Percentiles rank a stretch among this genome's conserved stretches.
Conservation (phyloP, 2,888 invertebrate genomes). For the Scaptomyza caliginosa region DNA sequence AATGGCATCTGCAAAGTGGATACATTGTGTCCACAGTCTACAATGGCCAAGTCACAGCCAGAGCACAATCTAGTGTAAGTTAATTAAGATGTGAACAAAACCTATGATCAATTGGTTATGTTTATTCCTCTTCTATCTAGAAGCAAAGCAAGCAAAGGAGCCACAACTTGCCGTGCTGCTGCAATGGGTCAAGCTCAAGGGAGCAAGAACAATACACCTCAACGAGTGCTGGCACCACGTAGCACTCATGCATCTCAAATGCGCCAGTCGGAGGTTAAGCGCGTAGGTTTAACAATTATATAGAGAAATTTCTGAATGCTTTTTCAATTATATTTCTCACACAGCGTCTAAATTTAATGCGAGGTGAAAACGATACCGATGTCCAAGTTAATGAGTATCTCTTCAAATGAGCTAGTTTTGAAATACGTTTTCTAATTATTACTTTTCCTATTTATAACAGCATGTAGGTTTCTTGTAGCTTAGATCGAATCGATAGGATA, state of each 20-base stretch:
- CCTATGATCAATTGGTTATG: too few species aligned
- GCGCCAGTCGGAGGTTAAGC: constrained; percentile 77
- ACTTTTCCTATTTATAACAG: neutral
- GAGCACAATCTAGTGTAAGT: constrained; percentile 25
- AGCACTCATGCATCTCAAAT: constrained; percentile 65
- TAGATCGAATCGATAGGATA: neutral
- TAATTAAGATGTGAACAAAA: too few species aligned
- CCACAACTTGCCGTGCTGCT: neutral
- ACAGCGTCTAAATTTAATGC: constrained; percentile 61
- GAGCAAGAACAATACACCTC: constrained; percentile 18
- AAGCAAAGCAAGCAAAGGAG: constrained; percentile 16
- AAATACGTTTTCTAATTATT: neutral
- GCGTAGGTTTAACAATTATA: constrained; percentile 58
- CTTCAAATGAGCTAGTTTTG: constrained; percentile 49
- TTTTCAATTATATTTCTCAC: neutral
- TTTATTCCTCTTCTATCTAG: neutral
- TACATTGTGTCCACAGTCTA: constrained; percentile 1
- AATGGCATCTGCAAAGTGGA: constrained; percentile 2
- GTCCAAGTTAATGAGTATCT: constrained; percentile 62
- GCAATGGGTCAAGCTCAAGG: neutral
- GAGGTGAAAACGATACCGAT: constrained; percentile 53
- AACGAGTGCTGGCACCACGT: constrained; percentile 47
- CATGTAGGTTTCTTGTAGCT: neutral
- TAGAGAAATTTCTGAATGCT: neutral
- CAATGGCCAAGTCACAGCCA: constrained; percentile 1